Conservation (phyloP, 2,113 vertebrate genomes). For the Barbus barbus region DNA sequence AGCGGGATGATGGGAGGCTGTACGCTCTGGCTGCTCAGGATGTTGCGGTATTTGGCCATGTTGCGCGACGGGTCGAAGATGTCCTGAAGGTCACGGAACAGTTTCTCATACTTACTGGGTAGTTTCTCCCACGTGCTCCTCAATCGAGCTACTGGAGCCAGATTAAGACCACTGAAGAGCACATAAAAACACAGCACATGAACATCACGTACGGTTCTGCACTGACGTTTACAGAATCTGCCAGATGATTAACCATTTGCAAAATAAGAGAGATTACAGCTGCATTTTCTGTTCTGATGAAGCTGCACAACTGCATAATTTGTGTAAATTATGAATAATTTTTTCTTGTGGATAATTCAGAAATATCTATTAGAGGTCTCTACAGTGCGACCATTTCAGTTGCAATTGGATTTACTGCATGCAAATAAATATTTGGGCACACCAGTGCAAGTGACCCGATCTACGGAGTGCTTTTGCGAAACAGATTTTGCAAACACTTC, state of each 20-base stretch:
- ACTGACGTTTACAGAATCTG: not conserved
- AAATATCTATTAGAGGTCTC: not conserved
- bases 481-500: no score
- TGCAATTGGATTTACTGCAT: no score
- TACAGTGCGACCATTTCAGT: no score
- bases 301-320: not conserved
- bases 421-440: no score
- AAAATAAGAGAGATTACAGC: not conserved
- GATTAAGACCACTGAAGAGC: conserved; percentile 86
- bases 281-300: not conserved
- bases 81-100: conserved; percentile 93
- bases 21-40: conserved; percentile 95
- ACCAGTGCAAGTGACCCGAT: no score
- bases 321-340: not conserved
- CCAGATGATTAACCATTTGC: not conserved
- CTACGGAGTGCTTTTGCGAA: no score
- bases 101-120: conserved; percentile 95
- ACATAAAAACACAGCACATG: not conserved
- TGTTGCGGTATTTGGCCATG: conserved; percentile 97
- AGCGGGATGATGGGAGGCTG: conserved; percentile 97
- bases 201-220: not conserved
- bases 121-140: conserved; percentile 94
- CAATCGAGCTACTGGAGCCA: conserved; percentile 89
- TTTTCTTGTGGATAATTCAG: not conserved
- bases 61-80: conserved; percentile 96